phyloP scores from a whole-genome alignment of 2,888 invertebrate genomes.

The Aphrophora alni region DNA sequence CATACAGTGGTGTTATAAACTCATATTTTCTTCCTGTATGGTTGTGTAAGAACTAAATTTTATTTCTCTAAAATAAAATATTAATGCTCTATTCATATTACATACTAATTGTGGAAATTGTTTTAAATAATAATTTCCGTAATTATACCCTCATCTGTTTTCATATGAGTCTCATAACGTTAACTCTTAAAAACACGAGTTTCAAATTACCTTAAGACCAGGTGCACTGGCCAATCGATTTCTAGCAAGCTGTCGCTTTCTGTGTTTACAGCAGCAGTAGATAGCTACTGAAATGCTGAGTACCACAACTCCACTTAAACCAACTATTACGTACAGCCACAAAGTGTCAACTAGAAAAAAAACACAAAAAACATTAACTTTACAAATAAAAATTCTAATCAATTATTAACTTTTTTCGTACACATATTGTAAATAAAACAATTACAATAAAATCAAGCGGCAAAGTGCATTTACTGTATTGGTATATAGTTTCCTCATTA shows the following conservation, averaged over 20 bases:
- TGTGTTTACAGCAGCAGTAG: slow-evolving; percentile 69
- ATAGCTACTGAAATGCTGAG: slow-evolving; percentile 62
- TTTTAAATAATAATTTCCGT: too few relatives aligned
- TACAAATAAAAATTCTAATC: background rate
- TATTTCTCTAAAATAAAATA: too few relatives aligned
- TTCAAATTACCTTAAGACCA: slow-evolving; percentile 38
- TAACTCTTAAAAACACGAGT: too few relatives aligned
- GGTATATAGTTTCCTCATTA: too few relatives aligned
- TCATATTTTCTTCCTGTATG: too few relatives aligned
- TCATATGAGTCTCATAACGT: too few relatives aligned
- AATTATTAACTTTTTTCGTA: too few relatives aligned
- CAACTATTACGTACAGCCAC: slow-evolving; percentile 79
- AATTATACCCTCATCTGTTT: too few relatives aligned
- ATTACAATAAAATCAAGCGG: background rate
- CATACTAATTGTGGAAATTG: too few relatives aligned
- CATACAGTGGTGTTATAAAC: too few relatives aligned
- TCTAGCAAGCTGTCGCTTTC: slow-evolving; percentile 63
- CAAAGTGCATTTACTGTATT: background rate
- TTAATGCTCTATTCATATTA: too few relatives aligned
- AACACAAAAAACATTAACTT: slow-evolving; percentile 8
- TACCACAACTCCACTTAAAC: slow-evolving; percentile 63
- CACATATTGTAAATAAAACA: background rate
- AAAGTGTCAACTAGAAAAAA: slow-evolving; percentile 70
- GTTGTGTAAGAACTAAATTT: too few relatives aligned
- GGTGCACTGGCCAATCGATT: slow-evolving; percentile 58